These are phyloP conservation scores for Taxidea taxus DNA, from an alignment of 2,113 vertebrate genomes.

Conservation along the genomic window DNA sequence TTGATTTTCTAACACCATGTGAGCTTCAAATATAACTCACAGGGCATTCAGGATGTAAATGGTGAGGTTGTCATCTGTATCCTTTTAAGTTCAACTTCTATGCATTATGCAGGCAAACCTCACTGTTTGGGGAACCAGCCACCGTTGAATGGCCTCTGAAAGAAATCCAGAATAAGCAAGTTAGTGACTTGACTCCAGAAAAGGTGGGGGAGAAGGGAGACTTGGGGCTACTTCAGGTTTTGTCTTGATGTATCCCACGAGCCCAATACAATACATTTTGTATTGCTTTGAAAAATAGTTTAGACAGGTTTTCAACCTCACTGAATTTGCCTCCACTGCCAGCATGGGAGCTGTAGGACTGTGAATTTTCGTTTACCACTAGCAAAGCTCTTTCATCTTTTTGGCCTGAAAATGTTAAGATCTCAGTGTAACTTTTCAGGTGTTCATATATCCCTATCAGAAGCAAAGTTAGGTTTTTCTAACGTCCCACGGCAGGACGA, in stretches of 20 bases:
- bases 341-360: not conserved
- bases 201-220: not conserved
- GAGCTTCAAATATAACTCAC: conserved; percentile 44
- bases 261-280: conserved; percentile 62
- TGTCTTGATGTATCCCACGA: conserved; percentile 64
- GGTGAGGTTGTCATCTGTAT: conserved; percentile 39
- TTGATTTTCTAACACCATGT: conserved; percentile 52
- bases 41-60: conserved; percentile 22
- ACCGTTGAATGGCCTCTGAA: conserved; percentile 64
- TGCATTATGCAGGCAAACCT: conserved; percentile 61
- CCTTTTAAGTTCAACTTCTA: conserved; percentile 53
- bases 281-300: conserved; percentile 69
- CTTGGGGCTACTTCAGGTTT: conserved; percentile 59
- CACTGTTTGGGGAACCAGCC: conserved; percentile 59
- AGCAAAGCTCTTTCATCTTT: conserved; percentile 13
- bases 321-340: not conserved
- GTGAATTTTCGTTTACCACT: not conserved
- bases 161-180: conserved; percentile 75
- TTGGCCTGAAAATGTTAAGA: not conserved
- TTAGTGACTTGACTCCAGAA: conserved; percentile 64
- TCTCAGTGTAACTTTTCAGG: conserved; percentile 31
- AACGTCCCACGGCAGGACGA: not conserved
- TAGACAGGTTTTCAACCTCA: conserved; percentile 55
- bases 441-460: conserved; percentile 17
- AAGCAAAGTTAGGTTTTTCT: not conserved